Evolutionary conservation across 2,888 invertebrate genomes (phyloP).

Genomic region (Parnassius smintheus): DNA sequence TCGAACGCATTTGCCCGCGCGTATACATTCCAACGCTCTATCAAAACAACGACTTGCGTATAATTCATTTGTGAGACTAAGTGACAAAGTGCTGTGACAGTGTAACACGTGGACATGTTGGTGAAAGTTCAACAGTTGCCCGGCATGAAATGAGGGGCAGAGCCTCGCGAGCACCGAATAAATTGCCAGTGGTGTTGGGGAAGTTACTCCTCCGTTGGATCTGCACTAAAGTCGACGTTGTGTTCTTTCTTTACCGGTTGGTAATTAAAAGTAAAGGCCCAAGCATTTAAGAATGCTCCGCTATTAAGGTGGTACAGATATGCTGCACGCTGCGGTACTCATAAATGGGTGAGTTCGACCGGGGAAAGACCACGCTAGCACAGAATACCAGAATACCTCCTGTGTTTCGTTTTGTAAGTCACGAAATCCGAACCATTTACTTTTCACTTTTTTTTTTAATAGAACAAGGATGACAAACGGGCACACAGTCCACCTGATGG

Average conservation of each 20-base stretch:
- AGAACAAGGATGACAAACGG: too few relatives aligned
- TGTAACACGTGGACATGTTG: slow-evolving; percentile 33
- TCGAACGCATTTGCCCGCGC: slow-evolving; percentile 42
- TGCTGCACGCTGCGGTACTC: too few relatives aligned
- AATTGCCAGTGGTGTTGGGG: slow-evolving; percentile 72
- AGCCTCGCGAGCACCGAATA: slow-evolving; percentile 47
- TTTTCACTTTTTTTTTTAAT: too few relatives aligned
- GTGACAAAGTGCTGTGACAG: slow-evolving; percentile 30
- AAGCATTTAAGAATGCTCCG: too few relatives aligned
- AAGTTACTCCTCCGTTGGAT: slow-evolving; percentile 83
- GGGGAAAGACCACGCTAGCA: too few relatives aligned
- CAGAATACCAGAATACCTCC: too few relatives aligned
- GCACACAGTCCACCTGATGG: too few relatives aligned
- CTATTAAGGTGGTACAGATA: too few relatives aligned
- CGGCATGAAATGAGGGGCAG: slow-evolving; percentile 69
- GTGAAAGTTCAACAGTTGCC: slow-evolving; percentile 34
- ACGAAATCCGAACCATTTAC: too few relatives aligned
- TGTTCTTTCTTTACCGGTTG: slow-evolving; percentile 83
- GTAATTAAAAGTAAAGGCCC: slow-evolving; percentile 41
- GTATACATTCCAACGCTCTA: slow-evolving; percentile 29
- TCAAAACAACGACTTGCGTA: neutral
- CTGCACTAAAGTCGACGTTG: slow-evolving; percentile 81
- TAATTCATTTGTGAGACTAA: slow-evolving; percentile 13
- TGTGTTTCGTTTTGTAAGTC: too few relatives aligned
- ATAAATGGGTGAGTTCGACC: too few relatives aligned